Conservation (phyloP, 2,113 vertebrate genomes). For the Ceyx melanurus region DNA sequence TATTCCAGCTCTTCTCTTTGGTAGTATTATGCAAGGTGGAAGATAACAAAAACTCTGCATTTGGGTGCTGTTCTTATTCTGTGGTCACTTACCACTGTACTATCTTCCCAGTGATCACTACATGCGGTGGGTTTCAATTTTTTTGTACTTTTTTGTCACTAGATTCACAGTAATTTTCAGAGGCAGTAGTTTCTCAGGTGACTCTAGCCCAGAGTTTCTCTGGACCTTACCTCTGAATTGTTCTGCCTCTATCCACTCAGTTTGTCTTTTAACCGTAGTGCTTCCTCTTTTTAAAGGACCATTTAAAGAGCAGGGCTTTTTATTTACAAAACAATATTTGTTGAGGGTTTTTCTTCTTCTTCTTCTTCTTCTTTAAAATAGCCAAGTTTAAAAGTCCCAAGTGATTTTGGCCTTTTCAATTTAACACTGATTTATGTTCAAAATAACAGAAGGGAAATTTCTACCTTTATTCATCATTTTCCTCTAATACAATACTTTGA, state of each 20-base stretch:
- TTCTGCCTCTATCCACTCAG: not conserved
- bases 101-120: constrained; percentile 15
- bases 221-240: not conserved
- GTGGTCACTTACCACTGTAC: constrained; percentile 11
- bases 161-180: not conserved
- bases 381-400: not conserved
- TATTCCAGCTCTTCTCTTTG: not conserved
- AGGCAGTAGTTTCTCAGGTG: not conserved
- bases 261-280: not conserved
- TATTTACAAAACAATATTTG: not conserved
- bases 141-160: not conserved
- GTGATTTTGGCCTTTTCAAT: not conserved
- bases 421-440: not conserved
- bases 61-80: constrained; percentile 42
- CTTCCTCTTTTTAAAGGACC: constrained; percentile 1
- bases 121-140: not conserved
- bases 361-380: not conserved
- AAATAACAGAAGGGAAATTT: not conserved
- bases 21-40: constrained; percentile 36
- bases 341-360: not conserved
- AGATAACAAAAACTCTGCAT: constrained; percentile 28
- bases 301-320: not conserved
- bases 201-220: constrained; percentile 3
- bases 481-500: not conserved
- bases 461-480: not conserved